Percentiles rank a stretch among this genome's conserved stretches.
Evolutionary conservation across 1,140 invertebrate species (phyloP).

Genomic region (Macrobrachium nipponense): DNA sequence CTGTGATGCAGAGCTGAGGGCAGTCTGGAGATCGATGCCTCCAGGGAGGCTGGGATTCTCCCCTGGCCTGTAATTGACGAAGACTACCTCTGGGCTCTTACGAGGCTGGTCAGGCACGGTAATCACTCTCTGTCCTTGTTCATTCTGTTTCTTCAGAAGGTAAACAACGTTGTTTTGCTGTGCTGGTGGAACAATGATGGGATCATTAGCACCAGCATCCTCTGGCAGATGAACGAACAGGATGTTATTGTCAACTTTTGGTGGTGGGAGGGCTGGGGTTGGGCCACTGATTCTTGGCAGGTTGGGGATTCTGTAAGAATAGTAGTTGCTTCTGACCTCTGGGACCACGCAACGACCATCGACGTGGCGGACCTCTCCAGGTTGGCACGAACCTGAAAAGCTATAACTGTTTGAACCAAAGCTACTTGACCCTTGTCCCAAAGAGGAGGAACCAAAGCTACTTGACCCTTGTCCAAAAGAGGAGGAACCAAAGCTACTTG

Average conservation of each 20-base stretch:
- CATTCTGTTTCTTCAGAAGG: slow-evolving; percentile 56
- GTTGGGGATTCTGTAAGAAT: slow-evolving; percentile 47
- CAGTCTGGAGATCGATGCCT: slow-evolving; percentile 48
- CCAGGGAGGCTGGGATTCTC: slow-evolving; percentile 58
- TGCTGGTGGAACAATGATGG: slow-evolving; percentile 60
- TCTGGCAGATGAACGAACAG: slow-evolving; percentile 60
- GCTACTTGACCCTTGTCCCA: too few relatives aligned
- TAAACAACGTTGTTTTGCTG: slow-evolving; percentile 61
- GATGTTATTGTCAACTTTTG: slow-evolving; percentile 56
- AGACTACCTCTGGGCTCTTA: slow-evolving; percentile 50
- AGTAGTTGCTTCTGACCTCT: slow-evolving; percentile 50
- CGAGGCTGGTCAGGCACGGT: slow-evolving; percentile 41
- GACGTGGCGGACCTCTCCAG: slow-evolving; percentile 38
- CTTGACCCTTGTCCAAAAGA: too few relatives aligned
- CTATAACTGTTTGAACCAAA: too few relatives aligned
- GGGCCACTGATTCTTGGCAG: slow-evolving; percentile 31
- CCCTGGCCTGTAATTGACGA: slow-evolving; percentile 51
- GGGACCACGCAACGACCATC: slow-evolving; percentile 55
- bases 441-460: too few relatives aligned
- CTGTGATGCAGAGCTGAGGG: slow-evolving; percentile 33
- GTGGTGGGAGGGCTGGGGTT: slow-evolving; percentile 40
- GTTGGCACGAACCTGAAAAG: not conserved
- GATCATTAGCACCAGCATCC: slow-evolving; percentile 14
- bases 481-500: too few relatives aligned
- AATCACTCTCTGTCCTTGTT: slow-evolving; percentile 46